These are phyloP conservation scores for Sphaerodactylus townsendi DNA, from an alignment of 2,113 vertebrate species.

Conservation along the genomic window DNA sequence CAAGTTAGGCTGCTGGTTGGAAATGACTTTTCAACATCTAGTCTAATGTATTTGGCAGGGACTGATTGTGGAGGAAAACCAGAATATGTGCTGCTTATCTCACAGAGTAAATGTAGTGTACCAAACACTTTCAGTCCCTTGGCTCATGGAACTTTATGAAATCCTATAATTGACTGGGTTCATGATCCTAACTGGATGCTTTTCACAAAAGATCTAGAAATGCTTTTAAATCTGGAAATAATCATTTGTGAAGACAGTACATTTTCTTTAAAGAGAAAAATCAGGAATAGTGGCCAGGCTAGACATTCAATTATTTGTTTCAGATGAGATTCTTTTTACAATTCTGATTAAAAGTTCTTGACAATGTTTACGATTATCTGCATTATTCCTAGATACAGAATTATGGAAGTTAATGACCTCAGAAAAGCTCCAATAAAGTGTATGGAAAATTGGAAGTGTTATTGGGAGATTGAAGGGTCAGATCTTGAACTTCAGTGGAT, in stretches of 20 bases:
- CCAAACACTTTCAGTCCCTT: neutral
- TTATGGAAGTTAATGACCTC: neutral
- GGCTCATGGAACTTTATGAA: neutral
- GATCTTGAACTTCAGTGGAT: neutral
- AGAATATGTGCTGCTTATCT: neutral
- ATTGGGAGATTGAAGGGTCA: neutral
- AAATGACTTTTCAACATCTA: neutral
- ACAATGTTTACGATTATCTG: neutral
- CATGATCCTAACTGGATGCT: neutral
- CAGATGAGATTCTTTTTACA: neutral
- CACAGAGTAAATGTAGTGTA: neutral
- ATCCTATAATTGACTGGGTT: neutral
- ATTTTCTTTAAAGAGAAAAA: neutral
- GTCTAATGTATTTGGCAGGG: neutral
- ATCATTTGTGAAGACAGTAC: neutral
- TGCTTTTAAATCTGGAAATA: neutral
- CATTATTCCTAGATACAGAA: neutral
- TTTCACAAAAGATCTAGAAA: neutral
- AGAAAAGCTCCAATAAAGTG: neutral
- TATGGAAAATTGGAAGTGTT: neutral
- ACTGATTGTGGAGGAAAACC: neutral
- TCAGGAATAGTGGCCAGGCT: neutral
- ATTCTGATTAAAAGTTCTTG: neutral
- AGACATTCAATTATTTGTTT: neutral
- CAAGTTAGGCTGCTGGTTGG: neutral